phyloP scores from a whole-genome alignment of 2,888 invertebrate genomes.

The Mythimna pallens region DNA sequence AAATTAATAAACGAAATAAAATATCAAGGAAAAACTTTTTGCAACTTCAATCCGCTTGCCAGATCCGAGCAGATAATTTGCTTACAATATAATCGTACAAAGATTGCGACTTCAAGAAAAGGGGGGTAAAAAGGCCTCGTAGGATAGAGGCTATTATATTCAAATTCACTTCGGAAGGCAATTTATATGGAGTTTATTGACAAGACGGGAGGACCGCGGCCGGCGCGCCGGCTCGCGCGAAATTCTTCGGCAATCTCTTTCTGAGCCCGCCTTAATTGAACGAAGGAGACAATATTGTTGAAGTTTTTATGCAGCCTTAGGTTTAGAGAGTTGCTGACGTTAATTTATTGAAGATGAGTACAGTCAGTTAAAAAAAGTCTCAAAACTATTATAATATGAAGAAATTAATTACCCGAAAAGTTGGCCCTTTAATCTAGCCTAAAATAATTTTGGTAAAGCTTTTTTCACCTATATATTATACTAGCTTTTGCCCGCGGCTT shows the following conservation, averaged over 20 bases:
- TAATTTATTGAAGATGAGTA: no score
- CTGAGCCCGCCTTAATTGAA: slow-evolving; percentile 85
- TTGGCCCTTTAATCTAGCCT: no score
- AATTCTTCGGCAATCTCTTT: slow-evolving; percentile 85
- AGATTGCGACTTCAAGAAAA: slow-evolving; percentile 86
- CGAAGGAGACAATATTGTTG: slow-evolving; percentile 85
- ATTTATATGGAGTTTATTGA: slow-evolving; percentile 90
- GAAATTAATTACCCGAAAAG: no score
- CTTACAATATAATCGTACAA: slow-evolving; percentile 90
- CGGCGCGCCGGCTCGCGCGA: slow-evolving; percentile 77
- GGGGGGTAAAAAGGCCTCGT: slow-evolving; percentile 85
- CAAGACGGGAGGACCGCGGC: slow-evolving; percentile 81
- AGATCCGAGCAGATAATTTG: slow-evolving; percentile 90
- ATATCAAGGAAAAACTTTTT: slow-evolving; percentile 69
- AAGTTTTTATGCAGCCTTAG: slow-evolving; percentile 73
- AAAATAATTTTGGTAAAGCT: no score
- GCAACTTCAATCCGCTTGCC: slow-evolving; percentile 79
- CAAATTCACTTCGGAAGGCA: slow-evolving; percentile 89
- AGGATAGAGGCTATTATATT: slow-evolving; percentile 88
- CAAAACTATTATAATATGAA: no score
- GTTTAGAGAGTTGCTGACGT: no score
- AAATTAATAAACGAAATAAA: slow-evolving; percentile 73
- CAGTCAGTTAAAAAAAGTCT: no score
- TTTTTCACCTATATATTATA: no score
- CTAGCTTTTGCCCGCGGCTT: no score